Base-by-base conservation (phyloP, 2,888 invertebrate genomes). In the Leptinotarsa haldemani region DNA sequence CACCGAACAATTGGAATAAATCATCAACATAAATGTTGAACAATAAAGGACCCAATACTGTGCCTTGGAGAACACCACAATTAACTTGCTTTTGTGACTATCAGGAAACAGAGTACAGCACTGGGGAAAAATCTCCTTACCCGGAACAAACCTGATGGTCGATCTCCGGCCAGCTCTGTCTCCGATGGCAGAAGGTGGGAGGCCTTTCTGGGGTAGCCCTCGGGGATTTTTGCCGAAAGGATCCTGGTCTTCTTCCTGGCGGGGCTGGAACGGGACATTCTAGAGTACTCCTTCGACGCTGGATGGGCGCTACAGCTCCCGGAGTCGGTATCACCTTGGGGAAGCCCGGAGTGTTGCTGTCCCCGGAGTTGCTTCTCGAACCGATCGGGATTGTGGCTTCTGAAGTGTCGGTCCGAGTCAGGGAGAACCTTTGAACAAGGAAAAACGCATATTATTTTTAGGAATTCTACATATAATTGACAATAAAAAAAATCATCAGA, bases 121-220 rank as follows among this genome's bases (percentile, higher is more conserved):
- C 2, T 12, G 9, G 30, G 2, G 2, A 50, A 16, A 56, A 22
- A 4, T 9, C 13, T 48, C 52, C 92, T 92, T 88, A 95, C 95
- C 95, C 95, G 9, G 95, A 95, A 80, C 93, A 93, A 65, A 94
- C 93, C 78, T 94, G 93, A 83, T 93, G 94, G 87, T 95, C 95
- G 74, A 95, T 93, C 87, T 95, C 95, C 12, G 95, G 95, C 95
- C 95, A 95, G 50, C 94, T 94, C 50, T 93, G 90, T 65, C 95
- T 90, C 68, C 95, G 89, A 79, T 93, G 92, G 87, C 95, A 95
- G 85, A 95, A 95, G 87, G 93, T 90, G 13, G 93, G 92, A 70
- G 92, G 91, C 82, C 85, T 77, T 68, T 93, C 92, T 15, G 91
- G 90, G 13, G 92, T 91, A 40, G 90, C 88, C 71, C 88, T 90